Evolutionary conservation across 92 coral and sea anemone species (phyloP), one percentile per base, ranked within the genome.

Genomic region (Epizoanthus scotinus): DNA sequence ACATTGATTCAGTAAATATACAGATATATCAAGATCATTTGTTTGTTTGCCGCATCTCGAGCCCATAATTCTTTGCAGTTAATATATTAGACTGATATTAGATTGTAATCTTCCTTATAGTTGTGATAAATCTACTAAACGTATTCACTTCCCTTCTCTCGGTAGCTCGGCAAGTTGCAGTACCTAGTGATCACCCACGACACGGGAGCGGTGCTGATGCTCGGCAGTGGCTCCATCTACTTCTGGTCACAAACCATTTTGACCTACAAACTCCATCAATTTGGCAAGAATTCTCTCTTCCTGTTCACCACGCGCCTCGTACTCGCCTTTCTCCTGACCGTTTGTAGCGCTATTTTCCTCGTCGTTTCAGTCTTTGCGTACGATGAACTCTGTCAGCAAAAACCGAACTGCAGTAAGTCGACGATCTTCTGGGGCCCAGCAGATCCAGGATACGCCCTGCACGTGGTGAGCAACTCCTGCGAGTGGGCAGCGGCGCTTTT

Each of bases 401-500:
- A 38, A 24, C 5, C 15, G 40, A 36, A 75, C 10, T 75, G 81
- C 52, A 40, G n/a, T 17, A 75, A 75, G 15, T 22, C 61, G 18
- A 67, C 81, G 15, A 57, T 68, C 15, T 75, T 75, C 63, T 85
- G 91, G 88, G 56, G 65, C 10, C 92, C 87, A 5, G 92, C 60
- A 36, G 89, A 92, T 60, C 89, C 82, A 28, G 98, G 97, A 2
- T 89, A 90, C 26, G 24, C 92, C 1, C 74, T 93, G 5, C 92
- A 89, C 56, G 89, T 96, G 54, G 78, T 91, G 12, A 94, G 99
- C 55, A 91, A 96, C 56, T 77, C 86, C 27, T 86, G 90, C 40
- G 98, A 96, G 79, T 96, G 99, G 99, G 24, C 90, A 4, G 96
- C 94, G 1, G 94, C 90, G 1, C 86, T 91, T 61, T 93, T 87